These are phyloP conservation scores for Gorsachius goisagi DNA, from an alignment of 2,113 vertebrate species.

Conservation along the genomic window DNA sequence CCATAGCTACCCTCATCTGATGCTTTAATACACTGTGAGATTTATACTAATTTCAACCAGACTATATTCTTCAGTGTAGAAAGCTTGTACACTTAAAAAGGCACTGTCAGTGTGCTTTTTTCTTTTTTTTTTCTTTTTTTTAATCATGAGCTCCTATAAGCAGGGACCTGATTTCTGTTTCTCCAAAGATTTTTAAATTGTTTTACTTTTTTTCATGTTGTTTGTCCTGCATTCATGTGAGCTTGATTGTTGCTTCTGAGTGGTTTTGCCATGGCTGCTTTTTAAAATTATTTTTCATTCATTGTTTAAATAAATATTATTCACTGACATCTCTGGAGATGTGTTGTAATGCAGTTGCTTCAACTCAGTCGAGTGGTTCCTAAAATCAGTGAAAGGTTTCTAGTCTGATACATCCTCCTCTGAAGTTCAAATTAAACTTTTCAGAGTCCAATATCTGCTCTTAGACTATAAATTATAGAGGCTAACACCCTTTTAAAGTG, in stretches of 20 bases:
- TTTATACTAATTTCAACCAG: constrained; percentile 54
- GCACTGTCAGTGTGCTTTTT: neutral
- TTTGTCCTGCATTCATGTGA: neutral
- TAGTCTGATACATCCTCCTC: neutral
- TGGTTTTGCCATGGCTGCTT: neutral
- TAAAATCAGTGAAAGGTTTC: neutral
- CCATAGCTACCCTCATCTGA: constrained; percentile 42
- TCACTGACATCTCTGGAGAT: neutral
- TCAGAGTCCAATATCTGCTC: neutral
- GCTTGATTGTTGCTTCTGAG: neutral
- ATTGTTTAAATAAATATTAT: neutral
- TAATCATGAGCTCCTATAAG: neutral
- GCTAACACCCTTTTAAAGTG: neutral
- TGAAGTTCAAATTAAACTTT: constrained; percentile 35
- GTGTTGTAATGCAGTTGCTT: neutral
- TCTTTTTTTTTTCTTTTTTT: neutral
- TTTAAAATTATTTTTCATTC: neutral
- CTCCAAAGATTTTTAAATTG: neutral
- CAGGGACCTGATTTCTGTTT: neutral
- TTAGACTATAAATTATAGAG: neutral
- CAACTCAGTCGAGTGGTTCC: neutral
- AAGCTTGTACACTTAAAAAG: constrained; percentile 18
- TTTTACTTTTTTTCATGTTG: neutral
- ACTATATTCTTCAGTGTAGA: constrained; percentile 5
- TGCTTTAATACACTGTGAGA: constrained; percentile 48